Evolutionary conservation across 2,888 invertebrate genomes (phyloP), one percentile per base, ranked within the genome.

Genomic region (Andricus quercusramuli): DNA sequence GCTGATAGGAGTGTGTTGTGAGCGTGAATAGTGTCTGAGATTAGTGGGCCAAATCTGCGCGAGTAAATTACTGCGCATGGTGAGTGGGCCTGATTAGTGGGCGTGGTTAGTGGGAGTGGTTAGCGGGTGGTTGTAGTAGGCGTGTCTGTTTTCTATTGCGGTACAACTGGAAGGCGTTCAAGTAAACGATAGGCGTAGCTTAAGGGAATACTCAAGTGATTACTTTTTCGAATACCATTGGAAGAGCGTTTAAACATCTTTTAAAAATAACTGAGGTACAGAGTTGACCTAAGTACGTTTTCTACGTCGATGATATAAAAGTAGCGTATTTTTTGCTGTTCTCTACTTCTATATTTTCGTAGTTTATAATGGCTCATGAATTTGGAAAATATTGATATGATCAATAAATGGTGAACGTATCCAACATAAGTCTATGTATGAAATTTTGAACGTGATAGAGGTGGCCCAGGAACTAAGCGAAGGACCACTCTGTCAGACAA

Each of bases 401-500:
- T 56, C 13, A 6, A 56, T 56, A n/a, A n/a, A 56, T 22, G 32
- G 22, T 22, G 9, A 8, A n/a, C 2, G 11, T 37, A 74, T 74
- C n/a, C n/a, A n/a, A n/a, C n/a, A n/a, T 37, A 37, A 37, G 56
- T 4, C n/a, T 56, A 9, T 37, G 29, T 74, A 74, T 74, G 32
- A 37, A 56, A 56, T 74, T 74, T 74, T n/a, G 20, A 64, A 41
- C 22, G 41, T n/a, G 44, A 37, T 25, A 44, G 64, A 20, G 64
- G 64, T n/a, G 47, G 59, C 11, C 29, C 22, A 64, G 47, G 64
- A 64, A 22, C 17, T 64, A 22, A 44, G 47, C 41, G 37, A 47
- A 64, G 81, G 56, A 29, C 67, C 82, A 89, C 90, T 91, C 88
- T 89, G 90, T 90, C 89, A 90, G 88, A 86, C 86, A 87, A 86